Conservation (phyloP, 2,888 invertebrate species). For the Coelopa pilipes region DNA sequence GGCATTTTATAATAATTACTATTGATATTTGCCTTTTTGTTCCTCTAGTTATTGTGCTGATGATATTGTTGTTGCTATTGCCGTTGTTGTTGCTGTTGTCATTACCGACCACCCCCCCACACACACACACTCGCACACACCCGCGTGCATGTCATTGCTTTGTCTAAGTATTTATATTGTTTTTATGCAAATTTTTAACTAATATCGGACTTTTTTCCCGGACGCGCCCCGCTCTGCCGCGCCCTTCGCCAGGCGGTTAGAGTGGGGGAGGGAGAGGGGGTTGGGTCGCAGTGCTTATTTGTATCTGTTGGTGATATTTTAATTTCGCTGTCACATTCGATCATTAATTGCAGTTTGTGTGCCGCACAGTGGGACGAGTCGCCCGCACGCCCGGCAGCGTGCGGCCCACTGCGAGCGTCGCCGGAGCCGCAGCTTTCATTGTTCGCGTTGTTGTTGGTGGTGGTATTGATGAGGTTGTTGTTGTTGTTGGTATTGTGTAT, state of each 20-base stretch:
- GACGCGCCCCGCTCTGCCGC: background rate
- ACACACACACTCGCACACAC: conserved; percentile 9
- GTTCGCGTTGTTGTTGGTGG: conserved; percentile 9
- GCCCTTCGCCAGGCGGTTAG: background rate
- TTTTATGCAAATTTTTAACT: conserved; percentile 59
- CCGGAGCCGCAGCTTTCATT: background rate
- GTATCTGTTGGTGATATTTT: conserved; percentile 59
- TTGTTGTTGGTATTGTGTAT: conserved; percentile 34
- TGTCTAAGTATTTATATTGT: conserved; percentile 62
- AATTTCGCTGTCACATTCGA: conserved; percentile 63
- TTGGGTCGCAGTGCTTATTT: conserved; percentile 7
- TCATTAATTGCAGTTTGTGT: conserved; percentile 58
- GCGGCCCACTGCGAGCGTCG: background rate
- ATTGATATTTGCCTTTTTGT: conserved; percentile 42
- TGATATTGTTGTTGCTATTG: conserved; percentile 13
- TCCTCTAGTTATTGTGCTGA: conserved; percentile 12
- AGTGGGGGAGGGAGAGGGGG: background rate
- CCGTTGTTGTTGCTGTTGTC: conserved; percentile 24
- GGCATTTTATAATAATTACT: conserved; percentile 52
- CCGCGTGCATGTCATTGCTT: conserved; percentile 45
- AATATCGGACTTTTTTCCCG: conserved; percentile 7
- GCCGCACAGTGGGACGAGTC: conserved; percentile 27
- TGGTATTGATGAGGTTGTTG: conserved; percentile 18
- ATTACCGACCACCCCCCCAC: background rate
- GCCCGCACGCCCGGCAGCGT: background rate